Conservation (phyloP, 2,113 vertebrate genomes). For the Delphinapterus leucas region DNA sequence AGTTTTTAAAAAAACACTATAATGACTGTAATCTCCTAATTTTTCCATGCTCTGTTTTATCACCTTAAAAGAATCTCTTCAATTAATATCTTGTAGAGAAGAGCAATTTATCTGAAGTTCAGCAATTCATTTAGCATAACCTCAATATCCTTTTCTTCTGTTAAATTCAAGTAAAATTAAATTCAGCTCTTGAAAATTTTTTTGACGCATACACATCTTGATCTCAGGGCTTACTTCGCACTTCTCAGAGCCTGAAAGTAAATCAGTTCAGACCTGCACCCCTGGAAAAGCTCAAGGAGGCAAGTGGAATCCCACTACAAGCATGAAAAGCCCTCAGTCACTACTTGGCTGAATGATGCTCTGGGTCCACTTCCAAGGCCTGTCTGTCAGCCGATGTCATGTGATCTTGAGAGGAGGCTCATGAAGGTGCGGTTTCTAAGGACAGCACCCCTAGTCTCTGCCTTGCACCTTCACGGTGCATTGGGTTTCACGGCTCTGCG, state of each 20-base stretch:
- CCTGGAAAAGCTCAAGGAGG: neutral
- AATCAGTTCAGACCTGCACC: neutral
- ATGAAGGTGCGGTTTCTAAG: neutral
- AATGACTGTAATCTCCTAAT: neutral
- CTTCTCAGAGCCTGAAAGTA: neutral
- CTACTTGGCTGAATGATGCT: fast-evolving
- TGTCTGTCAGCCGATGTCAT: neutral
- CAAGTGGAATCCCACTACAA: neutral
- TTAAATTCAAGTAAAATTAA: neutral
- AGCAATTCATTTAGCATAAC: neutral
- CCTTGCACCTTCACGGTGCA: neutral
- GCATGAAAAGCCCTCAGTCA: neutral
- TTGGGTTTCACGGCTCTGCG: neutral
- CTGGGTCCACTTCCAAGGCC: neutral
- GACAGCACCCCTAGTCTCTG: neutral
- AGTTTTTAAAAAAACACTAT: neutral
- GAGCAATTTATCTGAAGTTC: neutral
- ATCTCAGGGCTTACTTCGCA: neutral
- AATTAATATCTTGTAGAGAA: neutral
- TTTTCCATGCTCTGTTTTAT: neutral
- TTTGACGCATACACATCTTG: neutral
- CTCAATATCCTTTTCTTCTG: neutral
- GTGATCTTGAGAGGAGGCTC: no score
- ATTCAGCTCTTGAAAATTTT: neutral
- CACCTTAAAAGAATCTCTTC: neutral